Conservation (phyloP, 2,113 vertebrate genomes). For the Prolemur simus region DNA sequence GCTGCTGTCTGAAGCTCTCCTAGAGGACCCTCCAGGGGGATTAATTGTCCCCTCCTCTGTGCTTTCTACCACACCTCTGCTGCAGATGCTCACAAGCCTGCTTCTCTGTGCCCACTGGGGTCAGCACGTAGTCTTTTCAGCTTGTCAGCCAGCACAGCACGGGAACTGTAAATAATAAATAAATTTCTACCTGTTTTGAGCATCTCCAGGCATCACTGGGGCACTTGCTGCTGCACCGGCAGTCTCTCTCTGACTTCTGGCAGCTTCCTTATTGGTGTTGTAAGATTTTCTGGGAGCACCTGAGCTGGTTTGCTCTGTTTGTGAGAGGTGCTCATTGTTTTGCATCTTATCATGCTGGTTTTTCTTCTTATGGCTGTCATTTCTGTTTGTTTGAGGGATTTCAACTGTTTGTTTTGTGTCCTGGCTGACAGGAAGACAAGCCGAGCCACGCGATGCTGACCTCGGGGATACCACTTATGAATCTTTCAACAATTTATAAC, state of each 20-base stretch:
- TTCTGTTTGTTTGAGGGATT: background rate
- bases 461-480: background rate
- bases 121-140: background rate
- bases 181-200: background rate
- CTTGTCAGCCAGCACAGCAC: background rate
- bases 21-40: background rate
- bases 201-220: background rate
- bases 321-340: background rate
- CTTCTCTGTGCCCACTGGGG: background rate
- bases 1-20: background rate
- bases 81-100: accelerated
- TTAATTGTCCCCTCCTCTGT: background rate
- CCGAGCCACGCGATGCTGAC: background rate
- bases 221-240: background rate
- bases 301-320: background rate
- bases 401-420: background rate
- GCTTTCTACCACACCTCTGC: background rate
- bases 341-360: background rate
- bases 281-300: background rate
- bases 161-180: background rate
- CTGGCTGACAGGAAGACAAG: background rate
- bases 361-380: background rate
- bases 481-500: background rate
- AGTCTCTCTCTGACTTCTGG: background rate
- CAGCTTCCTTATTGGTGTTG: background rate